These are phyloP conservation scores for Eupsittula cactorum DNA, from an alignment of 2,113 vertebrate species.

Conservation along the genomic window DNA sequence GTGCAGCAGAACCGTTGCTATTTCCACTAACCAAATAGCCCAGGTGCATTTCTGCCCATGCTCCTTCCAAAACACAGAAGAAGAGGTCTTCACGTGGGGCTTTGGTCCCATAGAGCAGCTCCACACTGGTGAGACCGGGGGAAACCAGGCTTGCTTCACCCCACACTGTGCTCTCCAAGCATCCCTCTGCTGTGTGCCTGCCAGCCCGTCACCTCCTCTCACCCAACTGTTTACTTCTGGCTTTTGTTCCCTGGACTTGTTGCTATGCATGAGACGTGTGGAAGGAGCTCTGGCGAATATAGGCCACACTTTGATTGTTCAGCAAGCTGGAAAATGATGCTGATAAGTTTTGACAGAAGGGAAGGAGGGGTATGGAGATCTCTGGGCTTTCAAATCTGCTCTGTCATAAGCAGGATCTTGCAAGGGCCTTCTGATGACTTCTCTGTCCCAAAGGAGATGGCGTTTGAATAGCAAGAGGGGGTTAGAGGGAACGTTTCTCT, in stretches of 20 bases:
- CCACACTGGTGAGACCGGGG: background rate
- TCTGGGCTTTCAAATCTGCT: constrained; percentile 66
- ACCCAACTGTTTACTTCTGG: constrained; percentile 36
- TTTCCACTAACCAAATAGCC: background rate
- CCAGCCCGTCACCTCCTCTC: background rate
- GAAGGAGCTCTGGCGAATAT: constrained; percentile 68
- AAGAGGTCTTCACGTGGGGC: background rate
- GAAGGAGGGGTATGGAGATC: constrained; percentile 55
- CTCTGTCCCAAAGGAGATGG: constrained; percentile 42
- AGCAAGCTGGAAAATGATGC: constrained; percentile 74
- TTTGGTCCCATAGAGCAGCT: background rate
- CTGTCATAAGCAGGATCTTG: constrained; percentile 66
- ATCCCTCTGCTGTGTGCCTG: background rate
- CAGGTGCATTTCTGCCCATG: background rate
- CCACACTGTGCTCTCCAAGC: rapidly evolving
- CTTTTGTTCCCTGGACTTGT: constrained; percentile 68
- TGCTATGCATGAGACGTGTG: constrained; percentile 70
- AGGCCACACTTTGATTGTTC: constrained; percentile 76
- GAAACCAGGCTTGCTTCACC: background rate
- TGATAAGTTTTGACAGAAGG: constrained; percentile 73
- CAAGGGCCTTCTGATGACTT: constrained; percentile 32
- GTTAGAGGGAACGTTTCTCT: background rate
- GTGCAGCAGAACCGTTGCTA: background rate
- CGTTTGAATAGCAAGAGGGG: constrained; percentile 39
- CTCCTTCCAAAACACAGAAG: background rate